Evolutionary conservation across 2,797 vertebrate genomes (phyloP).

Genomic region (Syngnathus rostellatus): DNA sequence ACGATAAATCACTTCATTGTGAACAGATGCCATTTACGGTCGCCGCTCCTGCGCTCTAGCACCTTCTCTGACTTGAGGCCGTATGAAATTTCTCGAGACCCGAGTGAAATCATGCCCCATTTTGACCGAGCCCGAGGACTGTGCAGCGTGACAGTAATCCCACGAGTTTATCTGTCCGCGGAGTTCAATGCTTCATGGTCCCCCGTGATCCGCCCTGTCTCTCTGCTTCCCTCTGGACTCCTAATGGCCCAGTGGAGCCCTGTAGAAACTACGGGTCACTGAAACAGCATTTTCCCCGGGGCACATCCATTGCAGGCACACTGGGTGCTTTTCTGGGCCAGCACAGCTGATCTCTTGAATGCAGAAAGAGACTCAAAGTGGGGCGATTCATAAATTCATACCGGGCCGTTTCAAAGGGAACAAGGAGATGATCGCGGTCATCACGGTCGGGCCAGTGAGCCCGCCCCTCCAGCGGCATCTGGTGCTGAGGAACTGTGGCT

Average conservation of each 20-base stretch:
- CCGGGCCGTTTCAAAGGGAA: background rate
- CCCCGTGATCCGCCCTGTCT: constrained; percentile 27
- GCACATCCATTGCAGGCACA: constrained; percentile 22
- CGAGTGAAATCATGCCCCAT: constrained; percentile 28
- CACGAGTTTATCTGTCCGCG: constrained; percentile 46
- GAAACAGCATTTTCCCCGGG: constrained; percentile 34
- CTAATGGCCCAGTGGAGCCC: constrained; percentile 30
- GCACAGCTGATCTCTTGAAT: constrained; percentile 46
- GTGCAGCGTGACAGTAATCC: constrained; percentile 42
- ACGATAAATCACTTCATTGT: constrained; percentile 45
- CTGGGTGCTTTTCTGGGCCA: constrained; percentile 27
- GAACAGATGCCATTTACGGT: constrained; percentile 5
- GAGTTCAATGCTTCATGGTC: constrained; percentile 32
- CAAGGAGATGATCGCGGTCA: constrained; percentile 8
- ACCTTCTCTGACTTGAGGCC: constrained; percentile 26
- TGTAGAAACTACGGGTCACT: constrained; percentile 30
- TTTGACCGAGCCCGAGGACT: constrained; percentile 31
- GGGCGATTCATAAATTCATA: constrained; percentile 27
- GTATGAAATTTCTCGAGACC: constrained; percentile 42
- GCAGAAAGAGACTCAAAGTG: constrained; percentile 8
- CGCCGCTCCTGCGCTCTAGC: constrained; percentile 11
- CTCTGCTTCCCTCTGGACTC: constrained; percentile 30
- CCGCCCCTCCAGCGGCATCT: constrained; percentile 24
- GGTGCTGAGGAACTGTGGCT: constrained; percentile 22
- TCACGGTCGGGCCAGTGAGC: constrained; percentile 26